phyloP scores from a whole-genome alignment of 2,888 invertebrate species.

The Agriopis leucophaearia region DNA sequence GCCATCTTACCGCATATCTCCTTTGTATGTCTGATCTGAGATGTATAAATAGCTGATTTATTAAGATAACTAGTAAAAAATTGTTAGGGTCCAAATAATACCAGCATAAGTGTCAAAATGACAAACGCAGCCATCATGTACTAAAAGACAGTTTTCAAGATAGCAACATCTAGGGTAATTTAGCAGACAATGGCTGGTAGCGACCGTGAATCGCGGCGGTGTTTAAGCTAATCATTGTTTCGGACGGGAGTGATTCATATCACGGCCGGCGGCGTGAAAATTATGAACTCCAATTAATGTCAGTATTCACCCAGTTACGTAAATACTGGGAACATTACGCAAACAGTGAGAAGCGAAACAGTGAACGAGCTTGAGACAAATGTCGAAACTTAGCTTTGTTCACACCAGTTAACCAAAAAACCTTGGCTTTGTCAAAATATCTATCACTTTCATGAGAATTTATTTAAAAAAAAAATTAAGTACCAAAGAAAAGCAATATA shows the following conservation, averaged over 20 bases:
- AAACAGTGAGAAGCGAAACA: slow-evolving; percentile 32
- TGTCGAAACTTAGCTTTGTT: neutral
- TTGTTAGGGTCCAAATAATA: neutral
- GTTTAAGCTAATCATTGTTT: slow-evolving; percentile 47
- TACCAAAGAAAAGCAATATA: too few relatives aligned
- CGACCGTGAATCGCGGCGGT: slow-evolving; percentile 34
- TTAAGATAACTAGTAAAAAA: too few relatives aligned
- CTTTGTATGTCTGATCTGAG: too few relatives aligned
- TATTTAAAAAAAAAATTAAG: too few relatives aligned
- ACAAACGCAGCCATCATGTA: slow-evolving; percentile 4
- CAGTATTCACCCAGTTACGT: slow-evolving; percentile 50
- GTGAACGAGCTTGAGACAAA: slow-evolving; percentile 20
- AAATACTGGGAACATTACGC: slow-evolving; percentile 50
- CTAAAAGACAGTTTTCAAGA: slow-evolving; percentile 14
- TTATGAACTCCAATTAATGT: slow-evolving; percentile 57
- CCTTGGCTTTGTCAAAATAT: too few relatives aligned
- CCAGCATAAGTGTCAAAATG: neutral
- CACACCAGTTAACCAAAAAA: too few relatives aligned
- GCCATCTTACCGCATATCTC: too few relatives aligned
- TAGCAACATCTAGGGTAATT: slow-evolving; percentile 17
- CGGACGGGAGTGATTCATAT: slow-evolving; percentile 44
- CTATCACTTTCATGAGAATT: too few relatives aligned
- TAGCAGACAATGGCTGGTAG: slow-evolving; percentile 19
- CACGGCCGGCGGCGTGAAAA: slow-evolving; percentile 49
- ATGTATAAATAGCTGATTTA: too few relatives aligned